Evolutionary conservation across 2,797 vertebrate species (phyloP).

Genomic region (Percopsis omiscomaycus): DNA sequence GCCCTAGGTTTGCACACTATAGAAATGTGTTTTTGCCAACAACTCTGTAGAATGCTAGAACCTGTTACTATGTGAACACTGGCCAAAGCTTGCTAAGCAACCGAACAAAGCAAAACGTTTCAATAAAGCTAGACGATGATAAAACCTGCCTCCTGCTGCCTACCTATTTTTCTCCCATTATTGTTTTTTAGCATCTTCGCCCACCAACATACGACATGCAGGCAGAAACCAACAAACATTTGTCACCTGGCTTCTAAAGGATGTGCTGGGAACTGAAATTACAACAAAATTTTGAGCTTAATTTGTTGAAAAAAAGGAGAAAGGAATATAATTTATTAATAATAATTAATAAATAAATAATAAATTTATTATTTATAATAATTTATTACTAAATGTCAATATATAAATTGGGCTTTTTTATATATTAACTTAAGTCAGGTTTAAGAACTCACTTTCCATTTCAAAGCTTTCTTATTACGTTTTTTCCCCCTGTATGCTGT

Average conservation of each 20-base stretch:
- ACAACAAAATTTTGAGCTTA: no score
- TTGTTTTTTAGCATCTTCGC: not conserved
- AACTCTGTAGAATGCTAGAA: not conserved
- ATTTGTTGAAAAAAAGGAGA: no score
- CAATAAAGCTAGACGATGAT: conserved; percentile 1
- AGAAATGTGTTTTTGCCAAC: not conserved
- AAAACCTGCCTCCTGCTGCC: conserved; percentile 31
- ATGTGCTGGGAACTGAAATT: no score
- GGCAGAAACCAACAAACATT: conserved; percentile 12
- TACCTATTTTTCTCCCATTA: conserved; percentile 4
- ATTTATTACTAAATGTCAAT: no score
- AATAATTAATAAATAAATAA: no score
- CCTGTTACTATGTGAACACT: conserved; percentile 7
- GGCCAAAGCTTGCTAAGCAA: conserved; percentile 31
- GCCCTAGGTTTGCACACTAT: not conserved
- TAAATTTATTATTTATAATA: no score
- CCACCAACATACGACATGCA: conserved; percentile 4
- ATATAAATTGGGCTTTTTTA: no score
- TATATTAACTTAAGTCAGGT: not conserved
- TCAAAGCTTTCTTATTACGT: conserved; percentile 39
- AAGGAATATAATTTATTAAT: no score
- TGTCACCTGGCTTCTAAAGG: no score
- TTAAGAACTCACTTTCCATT: conserved; percentile 23
- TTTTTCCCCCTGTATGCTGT: conserved; percentile 26
- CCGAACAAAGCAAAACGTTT: conserved; percentile 22